Evolutionary conservation across 2,888 invertebrate genomes (phyloP), one percentile per base, ranked within the genome.

Genomic region (Athrips mouffetella): DNA sequence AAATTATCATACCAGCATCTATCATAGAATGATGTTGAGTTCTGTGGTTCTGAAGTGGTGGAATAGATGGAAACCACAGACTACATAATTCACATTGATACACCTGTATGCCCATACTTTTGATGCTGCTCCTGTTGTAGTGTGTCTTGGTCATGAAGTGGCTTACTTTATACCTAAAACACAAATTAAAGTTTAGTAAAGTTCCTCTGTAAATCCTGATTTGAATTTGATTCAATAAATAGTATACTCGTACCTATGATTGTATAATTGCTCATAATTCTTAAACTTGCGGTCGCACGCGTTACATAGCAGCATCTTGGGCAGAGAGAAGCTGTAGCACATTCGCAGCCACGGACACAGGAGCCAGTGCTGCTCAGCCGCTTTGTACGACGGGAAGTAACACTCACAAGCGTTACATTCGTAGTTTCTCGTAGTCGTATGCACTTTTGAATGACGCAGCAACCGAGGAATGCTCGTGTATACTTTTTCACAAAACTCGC

Each of bases 351-450:
- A 88, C 21, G 77, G 73, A 54, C 89, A 89, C 18, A 66, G 45
- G 2, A 68, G 48, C 87, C 88, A 89, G 55, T 89, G 89, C 46
- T 80, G 76, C 56, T 86, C 80, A 13, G 82, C 87, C 39, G 57
- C 62, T 61, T 76, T 81, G 55, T 80, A 89, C 16, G 81, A 83
- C 10, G 61, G 48, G 60, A 89, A 89, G 31, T 67, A 56, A 39
- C 74, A 65, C 49, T 70, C 68, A 54, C 89, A 89, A 54, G 90
- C 89, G 49, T 85, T 85, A 67, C 94, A 94, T 65, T 91, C 90
- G 73, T 92, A 93, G 65, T 92, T 92, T 67, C 89, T 90, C 57
- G 89, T 89, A n/a, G 90, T 91, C 1, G 90, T 90, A 75, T 94
- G 94, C 29, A 63, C 61, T 62, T 81, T 86, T 1, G 76, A 72